Percentiles rank a stretch among this genome's conserved stretches.
Conservation (phyloP, 2,888 invertebrate genomes). For the Philaethria dido region DNA sequence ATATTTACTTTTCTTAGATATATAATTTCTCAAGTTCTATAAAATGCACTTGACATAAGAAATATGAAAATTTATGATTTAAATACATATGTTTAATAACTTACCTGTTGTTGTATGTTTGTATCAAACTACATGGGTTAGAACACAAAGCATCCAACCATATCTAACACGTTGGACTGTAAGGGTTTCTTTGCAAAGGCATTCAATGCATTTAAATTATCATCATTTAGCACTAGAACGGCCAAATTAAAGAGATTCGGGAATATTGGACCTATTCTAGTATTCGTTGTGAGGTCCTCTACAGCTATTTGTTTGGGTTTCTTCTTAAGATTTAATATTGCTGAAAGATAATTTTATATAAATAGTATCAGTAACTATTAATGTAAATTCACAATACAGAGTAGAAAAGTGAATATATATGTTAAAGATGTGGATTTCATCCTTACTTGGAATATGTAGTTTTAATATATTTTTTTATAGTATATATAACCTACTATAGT, state of each 20-base stretch:
- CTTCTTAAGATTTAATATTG: conserved; percentile 79
- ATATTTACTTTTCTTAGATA: no score
- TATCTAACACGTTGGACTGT: conserved; percentile 78
- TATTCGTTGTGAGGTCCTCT: conserved; percentile 83
- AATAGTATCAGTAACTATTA: no score
- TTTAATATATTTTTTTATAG: no score
- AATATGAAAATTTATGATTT: no score
- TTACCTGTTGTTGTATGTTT: conserved; percentile 83
- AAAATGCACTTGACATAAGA: no score
- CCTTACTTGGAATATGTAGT: no score
- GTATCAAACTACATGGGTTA: conserved; percentile 82
- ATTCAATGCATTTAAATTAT: conserved; percentile 77
- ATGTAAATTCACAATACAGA: no score
- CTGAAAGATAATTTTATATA: conserved; percentile 51
- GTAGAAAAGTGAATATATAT: no score
- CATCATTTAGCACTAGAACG: conserved; percentile 83
- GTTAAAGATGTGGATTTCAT: no score
- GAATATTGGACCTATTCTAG: conserved; percentile 83
- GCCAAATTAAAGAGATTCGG: conserved; percentile 85
- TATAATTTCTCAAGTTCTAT: no score
- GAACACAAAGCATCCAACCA: conserved; percentile 84
- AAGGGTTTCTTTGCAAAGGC: conserved; percentile 76
- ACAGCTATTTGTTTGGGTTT: conserved; percentile 81
- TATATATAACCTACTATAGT: no score
- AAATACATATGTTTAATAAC: not conserved